phyloP scores from a whole-genome alignment of 2,113 vertebrate species.

The Lophura nycthemera region DNA sequence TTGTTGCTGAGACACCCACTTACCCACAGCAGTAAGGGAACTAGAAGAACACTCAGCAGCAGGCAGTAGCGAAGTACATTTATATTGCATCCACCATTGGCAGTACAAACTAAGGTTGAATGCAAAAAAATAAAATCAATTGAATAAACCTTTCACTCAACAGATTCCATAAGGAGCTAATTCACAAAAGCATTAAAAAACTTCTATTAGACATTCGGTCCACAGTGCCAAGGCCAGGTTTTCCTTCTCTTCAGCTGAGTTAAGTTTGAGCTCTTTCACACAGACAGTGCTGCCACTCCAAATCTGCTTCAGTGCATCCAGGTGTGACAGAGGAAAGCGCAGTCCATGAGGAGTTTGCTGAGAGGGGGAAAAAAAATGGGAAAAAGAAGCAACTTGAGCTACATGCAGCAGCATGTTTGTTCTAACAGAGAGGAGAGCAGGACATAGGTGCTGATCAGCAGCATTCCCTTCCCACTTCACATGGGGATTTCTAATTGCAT shows the following conservation, averaged over 20 bases:
- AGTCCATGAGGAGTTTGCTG: conserved; percentile 80
- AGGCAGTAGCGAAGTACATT: not conserved
- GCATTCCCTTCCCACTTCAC: not conserved
- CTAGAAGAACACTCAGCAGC: not conserved
- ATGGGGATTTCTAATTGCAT: not conserved
- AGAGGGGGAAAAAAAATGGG: not conserved
- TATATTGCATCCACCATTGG: not conserved
- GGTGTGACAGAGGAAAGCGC: conserved; percentile 84
- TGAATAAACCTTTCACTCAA: not conserved
- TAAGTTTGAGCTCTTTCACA: conserved; percentile 82
- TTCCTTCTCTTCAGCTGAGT: conserved; percentile 81
- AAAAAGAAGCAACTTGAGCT: not conserved
- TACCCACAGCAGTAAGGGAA: not conserved
- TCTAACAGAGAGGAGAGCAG: not conserved
- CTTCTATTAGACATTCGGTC: conserved; percentile 87
- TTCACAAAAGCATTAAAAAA: conserved; percentile 56
- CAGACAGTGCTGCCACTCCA: conserved; percentile 72
- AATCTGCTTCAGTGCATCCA: conserved; percentile 86
- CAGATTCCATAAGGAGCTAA: not conserved
- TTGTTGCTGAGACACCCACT: fast-evolving
- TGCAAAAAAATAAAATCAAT: not conserved
- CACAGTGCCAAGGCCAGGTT: conserved; percentile 87
- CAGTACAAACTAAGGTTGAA: not conserved
- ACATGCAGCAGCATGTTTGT: too few relatives aligned
- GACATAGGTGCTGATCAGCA: not conserved